These are phyloP conservation scores for Axinella damicornis DNA, from an alignment of 37 sponge, comb jelly and placozoan species.

Conservation along the genomic window DNA sequence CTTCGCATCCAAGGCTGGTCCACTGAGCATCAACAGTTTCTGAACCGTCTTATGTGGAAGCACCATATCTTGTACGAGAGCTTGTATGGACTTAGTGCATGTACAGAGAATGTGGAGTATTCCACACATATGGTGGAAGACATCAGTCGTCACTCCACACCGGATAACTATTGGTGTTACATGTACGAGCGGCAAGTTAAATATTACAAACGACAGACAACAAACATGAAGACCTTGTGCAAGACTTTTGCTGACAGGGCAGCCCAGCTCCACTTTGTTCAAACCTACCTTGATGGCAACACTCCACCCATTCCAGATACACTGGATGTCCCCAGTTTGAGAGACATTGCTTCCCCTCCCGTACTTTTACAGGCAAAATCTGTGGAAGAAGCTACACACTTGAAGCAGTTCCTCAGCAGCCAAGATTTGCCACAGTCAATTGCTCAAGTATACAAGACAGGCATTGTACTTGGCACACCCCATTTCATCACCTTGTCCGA, in stretches of 20 bases:
- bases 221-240: conserved; percentile 28
- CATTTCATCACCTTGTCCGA: neutral
- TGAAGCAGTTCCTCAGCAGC: no score
- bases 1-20: conserved; percentile 3
- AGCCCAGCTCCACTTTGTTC: conserved; percentile 17
- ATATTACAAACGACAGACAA: conserved; percentile 21
- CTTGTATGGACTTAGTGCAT: neutral
- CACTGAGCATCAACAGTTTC: neutral
- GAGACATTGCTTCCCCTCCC: no score
- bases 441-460: neutral
- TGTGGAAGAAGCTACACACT: no score
- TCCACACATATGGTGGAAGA: conserved; percentile 16
- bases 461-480: conserved; percentile 4
- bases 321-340: no score
- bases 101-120: conserved; percentile 25
- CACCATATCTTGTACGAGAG: conserved; percentile 4
- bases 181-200: conserved; percentile 2
- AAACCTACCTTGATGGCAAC: neutral
- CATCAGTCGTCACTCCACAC: neutral
- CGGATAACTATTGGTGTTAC: conserved; percentile 29
- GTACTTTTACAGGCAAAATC: no score
- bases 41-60: conserved; percentile 6
- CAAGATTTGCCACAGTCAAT: no score
- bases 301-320: no score
- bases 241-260: conserved; percentile 31